These are phyloP conservation scores for Stomatorhinus ivindoensis DNA, from an alignment of 2,113 vertebrate species.

Conservation along the genomic window DNA sequence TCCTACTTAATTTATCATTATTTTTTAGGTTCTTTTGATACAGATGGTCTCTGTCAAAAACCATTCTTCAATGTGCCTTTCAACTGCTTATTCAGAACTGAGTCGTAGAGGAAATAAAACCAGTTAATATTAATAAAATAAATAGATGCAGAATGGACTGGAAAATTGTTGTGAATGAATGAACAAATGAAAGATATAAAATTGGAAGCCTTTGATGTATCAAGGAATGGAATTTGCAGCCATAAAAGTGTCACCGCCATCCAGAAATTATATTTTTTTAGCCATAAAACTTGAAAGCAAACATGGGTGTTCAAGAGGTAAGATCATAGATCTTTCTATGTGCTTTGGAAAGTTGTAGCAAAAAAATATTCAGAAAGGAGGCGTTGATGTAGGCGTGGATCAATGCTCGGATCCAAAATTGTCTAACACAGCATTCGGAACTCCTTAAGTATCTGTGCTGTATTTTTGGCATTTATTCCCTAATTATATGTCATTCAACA, in stretches of 20 bases:
- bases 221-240: background rate
- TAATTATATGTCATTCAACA: slow-evolving; percentile 10
- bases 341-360: background rate
- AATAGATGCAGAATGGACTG: background rate
- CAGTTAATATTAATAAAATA: background rate
- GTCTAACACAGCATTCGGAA: slow-evolving; percentile 3
- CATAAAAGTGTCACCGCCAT: background rate
- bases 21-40: background rate
- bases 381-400: background rate
- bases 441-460: background rate
- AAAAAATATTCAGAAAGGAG: background rate
- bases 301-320: background rate
- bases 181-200: background rate
- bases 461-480: background rate
- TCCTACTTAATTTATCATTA: background rate
- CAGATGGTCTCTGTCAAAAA: background rate
- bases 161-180: background rate
- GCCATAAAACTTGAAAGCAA: background rate
- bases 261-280: background rate
- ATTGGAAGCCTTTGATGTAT: background rate
- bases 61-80: background rate
- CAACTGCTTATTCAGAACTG: background rate
- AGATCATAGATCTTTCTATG: background rate
- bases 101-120: background rate
- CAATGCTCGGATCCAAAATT: background rate